phyloP scores from a whole-genome alignment of 1,140 invertebrate genomes.

The Delia radicum region DNA sequence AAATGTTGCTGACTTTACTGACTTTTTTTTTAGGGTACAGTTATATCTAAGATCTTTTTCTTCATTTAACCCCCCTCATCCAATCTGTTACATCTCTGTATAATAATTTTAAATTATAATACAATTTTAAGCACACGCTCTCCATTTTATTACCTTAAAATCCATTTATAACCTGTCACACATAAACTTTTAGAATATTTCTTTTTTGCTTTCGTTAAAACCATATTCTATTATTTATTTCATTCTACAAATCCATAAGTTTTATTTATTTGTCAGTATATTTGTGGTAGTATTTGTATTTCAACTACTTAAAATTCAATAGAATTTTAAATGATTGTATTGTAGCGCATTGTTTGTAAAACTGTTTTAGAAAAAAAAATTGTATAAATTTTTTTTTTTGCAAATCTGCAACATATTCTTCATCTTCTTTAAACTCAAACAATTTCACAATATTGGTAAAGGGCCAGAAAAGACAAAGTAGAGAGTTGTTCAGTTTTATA shows the following conservation, averaged over 20 bases:
- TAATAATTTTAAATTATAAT: no score
- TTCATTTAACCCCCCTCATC: no score
- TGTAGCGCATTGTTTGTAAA: slow-evolving; percentile 56
- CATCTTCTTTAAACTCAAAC: no score
- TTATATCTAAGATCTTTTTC: no score
- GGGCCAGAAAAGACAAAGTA: no score
- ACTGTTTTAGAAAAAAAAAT: slow-evolving; percentile 29
- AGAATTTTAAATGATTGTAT: slow-evolving; percentile 56
- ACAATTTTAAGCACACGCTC: neutral
- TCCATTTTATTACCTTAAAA: neutral
- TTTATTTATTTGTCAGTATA: slow-evolving; percentile 31
- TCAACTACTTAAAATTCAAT: slow-evolving; percentile 54
- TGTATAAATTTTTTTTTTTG: no score
- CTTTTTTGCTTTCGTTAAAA: neutral
- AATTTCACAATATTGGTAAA: no score
- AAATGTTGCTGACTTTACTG: no score
- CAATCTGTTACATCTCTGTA: no score
- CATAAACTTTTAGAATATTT: neutral
- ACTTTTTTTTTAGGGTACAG: no score
- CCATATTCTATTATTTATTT: neutral
- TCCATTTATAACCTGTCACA: neutral
- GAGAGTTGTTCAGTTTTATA: neutral
- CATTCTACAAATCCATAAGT: neutral
- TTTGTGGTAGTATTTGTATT: neutral
- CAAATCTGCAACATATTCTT: no score